Evolutionary conservation across 2,888 invertebrate species (phyloP).

Genomic region (Cybosia mesomella): DNA sequence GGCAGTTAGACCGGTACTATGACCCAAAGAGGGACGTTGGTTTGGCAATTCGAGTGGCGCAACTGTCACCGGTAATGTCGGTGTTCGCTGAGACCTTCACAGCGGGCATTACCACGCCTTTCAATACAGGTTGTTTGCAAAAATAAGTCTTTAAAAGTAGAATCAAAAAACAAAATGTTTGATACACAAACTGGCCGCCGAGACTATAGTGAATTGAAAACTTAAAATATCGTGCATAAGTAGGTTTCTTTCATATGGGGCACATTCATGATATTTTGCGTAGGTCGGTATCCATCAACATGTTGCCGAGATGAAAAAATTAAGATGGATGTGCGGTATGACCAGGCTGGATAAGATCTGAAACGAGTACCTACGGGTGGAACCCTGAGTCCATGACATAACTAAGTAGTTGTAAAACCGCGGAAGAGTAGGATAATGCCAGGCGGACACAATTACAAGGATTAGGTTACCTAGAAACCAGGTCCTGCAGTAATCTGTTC

Average conservation of each 20-base stretch:
- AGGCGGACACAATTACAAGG: no score
- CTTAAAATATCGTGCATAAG: background rate
- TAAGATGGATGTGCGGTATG: no score
- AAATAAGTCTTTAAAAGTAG: background rate
- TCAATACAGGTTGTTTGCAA: slow-evolving; percentile 63
- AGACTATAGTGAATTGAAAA: background rate
- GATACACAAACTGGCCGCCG: background rate
- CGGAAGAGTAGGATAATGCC: background rate
- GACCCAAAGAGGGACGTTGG: slow-evolving; percentile 52
- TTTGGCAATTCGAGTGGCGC: slow-evolving; percentile 79
- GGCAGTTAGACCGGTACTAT: background rate
- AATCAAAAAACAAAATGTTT: background rate
- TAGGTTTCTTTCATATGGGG: no score
- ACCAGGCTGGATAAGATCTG: background rate
- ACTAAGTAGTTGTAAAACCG: background rate
- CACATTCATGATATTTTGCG: no score
- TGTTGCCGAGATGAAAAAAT: no score
- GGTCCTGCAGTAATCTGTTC: no score
- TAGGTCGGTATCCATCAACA: no score
- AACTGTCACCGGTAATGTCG: slow-evolving; percentile 55
- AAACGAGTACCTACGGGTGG: background rate
- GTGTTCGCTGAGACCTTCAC: slow-evolving; percentile 51
- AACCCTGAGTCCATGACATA: background rate
- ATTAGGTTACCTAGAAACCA: no score
- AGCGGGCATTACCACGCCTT: slow-evolving; percentile 58